phyloP scores from a whole-genome alignment of 2,888 invertebrate genomes.

The Exephanes ischioxanthus region DNA sequence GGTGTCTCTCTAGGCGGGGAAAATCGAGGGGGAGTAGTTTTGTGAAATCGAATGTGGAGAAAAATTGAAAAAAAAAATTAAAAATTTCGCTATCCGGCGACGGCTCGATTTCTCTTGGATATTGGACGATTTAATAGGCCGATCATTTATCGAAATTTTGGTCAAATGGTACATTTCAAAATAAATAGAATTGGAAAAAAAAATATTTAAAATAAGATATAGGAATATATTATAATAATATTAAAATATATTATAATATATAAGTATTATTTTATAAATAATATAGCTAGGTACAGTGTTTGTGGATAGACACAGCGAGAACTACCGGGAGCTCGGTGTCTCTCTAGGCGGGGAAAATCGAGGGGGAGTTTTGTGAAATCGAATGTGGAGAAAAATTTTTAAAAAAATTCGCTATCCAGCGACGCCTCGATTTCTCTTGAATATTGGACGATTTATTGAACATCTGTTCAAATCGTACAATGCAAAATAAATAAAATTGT shows the following conservation, averaged over 20 bases:
- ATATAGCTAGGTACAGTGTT: background rate
- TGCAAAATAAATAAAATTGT: background rate
- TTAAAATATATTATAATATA: background rate
- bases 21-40: conserved; percentile 9
- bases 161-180: background rate
- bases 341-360: conserved; percentile 13
- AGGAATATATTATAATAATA: background rate
- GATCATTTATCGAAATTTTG: background rate
- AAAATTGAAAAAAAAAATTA: background rate
- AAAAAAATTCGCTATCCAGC: no score
- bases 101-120: conserved; percentile 17
- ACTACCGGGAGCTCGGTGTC: background rate
- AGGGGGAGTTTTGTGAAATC: conserved; percentile 35
- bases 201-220: background rate
- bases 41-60: conserved; percentile 36
- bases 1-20: conserved; percentile 1
- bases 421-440: conserved; percentile 16
- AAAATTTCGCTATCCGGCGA: background rate
- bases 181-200: background rate
- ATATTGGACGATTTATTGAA: background rate
- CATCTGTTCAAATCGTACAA: background rate
- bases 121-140: background rate
- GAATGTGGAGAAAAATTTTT: conserved; percentile 17
- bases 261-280: no score
- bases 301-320: conserved; percentile 1